Evolutionary conservation across 2,797 vertebrate species (phyloP), one percentile per base, ranked within the genome.

Genomic region (Ficedula albicollis): DNA sequence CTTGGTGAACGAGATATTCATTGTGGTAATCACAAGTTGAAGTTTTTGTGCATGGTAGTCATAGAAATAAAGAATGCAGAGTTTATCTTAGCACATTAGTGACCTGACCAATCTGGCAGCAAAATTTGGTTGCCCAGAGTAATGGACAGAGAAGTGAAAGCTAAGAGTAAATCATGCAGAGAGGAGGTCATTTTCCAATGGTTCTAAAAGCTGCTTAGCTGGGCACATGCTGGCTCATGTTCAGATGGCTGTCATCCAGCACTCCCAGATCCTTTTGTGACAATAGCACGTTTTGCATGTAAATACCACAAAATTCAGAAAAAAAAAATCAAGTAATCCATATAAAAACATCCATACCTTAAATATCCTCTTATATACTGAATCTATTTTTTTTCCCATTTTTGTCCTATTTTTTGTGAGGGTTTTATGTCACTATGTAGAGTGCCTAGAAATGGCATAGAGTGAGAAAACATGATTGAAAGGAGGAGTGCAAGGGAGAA

Each of bases 151-250:
- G 5, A 66, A 77, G 27, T 58, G 25, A 81, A 84, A 80, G 36
- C 5, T 43, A 25, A 44, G 22, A 82, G 13, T 16, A 83, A 77
- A 58, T 55, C 16, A 44, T 10, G 0, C 15, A 41, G 43, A 54
- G 30, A 49, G 3, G 2, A 6, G 15, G 39, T 58, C 0, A 59
- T 78, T 78, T 89, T 84, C 32, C 49, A 67, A 3, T 30, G 9
- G 9, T n/a, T 80, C 10, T 58, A 48, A 73, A 73, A 81, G 11
- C 5, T 81, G n/a, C 15, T 86, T 76, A 76, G 16, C 29, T 63
- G 56, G 63, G 10, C 14, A 69, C 16, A 20, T 0, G 0, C 9
- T 55, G 36, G 20, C 19, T 62, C 4, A 17, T 20, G 8, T 48
- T 48, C 25, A 48, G 30, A 26, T 10, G 8, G 13, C 36, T 63